A percentile compares a stretch with the other conserved stretches of the same genome.
Evolutionary conservation across 2,888 invertebrate species (phyloP).

Genomic region (Idaea straminata): DNA sequence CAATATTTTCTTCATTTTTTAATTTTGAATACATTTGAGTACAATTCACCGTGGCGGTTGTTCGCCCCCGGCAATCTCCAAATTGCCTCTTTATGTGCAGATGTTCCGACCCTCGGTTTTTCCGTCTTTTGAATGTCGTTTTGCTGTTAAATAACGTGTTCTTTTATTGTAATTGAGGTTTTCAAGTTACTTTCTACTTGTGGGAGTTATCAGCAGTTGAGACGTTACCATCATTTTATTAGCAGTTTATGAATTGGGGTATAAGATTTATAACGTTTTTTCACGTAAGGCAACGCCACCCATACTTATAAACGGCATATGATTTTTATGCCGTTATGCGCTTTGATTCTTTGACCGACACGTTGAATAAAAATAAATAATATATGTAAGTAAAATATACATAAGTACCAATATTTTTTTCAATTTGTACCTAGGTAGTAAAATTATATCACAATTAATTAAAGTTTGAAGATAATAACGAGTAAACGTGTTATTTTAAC

Average conservation of each 20-base stretch:
- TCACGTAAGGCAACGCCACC: conserved; percentile 23
- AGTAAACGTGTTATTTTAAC: no score
- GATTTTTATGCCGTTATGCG: no score
- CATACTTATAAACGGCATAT: no score
- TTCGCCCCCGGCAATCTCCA: conserved; percentile 79
- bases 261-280: neutral
- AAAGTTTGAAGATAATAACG: no score
- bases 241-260: conserved; percentile 1
- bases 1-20: conserved; percentile 75
- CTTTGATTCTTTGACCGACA: no score
- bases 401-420: no score
- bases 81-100: conserved; percentile 81
- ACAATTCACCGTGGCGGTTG: conserved; percentile 74
- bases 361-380: no score
- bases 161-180: conserved; percentile 73
- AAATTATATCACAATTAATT: no score
- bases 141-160: conserved; percentile 78
- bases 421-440: no score
- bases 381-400: no score
- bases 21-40: conserved; percentile 78
- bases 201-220: conserved; percentile 25
- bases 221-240: conserved; percentile 9
- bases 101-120: conserved; percentile 78
- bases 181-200: conserved; percentile 55
- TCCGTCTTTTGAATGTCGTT: conserved; percentile 80